Percentiles rank a stretch among this genome's conserved stretches.
Conservation (phyloP, 1,140 invertebrate genomes). For the Trinorchestia longiramus region DNA sequence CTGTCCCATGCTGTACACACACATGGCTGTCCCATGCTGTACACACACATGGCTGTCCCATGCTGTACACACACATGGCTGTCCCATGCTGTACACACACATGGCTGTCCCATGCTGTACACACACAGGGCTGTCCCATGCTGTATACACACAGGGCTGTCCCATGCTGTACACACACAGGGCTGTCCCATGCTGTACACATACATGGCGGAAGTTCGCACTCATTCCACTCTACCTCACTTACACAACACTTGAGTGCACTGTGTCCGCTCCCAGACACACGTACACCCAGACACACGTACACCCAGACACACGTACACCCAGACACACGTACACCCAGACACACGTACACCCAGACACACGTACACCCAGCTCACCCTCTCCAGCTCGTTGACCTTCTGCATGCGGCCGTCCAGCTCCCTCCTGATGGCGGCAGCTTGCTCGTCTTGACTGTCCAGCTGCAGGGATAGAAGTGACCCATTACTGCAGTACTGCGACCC, state of each 20-base stretch:
- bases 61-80: too few relatives aligned
- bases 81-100: too few relatives aligned
- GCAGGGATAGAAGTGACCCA: conserved; percentile 18
- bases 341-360: not conserved
- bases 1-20: too few relatives aligned
- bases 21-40: too few relatives aligned
- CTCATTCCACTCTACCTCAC: not conserved
- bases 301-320: not conserved
- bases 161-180: too few relatives aligned
- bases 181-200: too few relatives aligned
- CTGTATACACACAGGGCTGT: too few relatives aligned
- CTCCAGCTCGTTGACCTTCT: conserved; percentile 96
- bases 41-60: too few relatives aligned
- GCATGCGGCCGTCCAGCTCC: conserved; percentile 97
- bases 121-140: too few relatives aligned
- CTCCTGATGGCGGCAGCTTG: conserved; percentile 98
- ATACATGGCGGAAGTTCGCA: not conserved
- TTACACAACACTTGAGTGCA: not conserved
- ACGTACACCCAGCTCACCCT: conserved; percentile 77
- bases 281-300: not conserved
- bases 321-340: not conserved
- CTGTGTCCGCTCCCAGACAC: not conserved
- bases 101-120: too few relatives aligned
- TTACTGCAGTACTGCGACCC: not conserved
- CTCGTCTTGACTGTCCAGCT: conserved; percentile 99